Evolutionary conservation across 1,140 invertebrate genomes (phyloP), one percentile per base, ranked within the genome.

Genomic region (Drosophila kikkawai): DNA sequence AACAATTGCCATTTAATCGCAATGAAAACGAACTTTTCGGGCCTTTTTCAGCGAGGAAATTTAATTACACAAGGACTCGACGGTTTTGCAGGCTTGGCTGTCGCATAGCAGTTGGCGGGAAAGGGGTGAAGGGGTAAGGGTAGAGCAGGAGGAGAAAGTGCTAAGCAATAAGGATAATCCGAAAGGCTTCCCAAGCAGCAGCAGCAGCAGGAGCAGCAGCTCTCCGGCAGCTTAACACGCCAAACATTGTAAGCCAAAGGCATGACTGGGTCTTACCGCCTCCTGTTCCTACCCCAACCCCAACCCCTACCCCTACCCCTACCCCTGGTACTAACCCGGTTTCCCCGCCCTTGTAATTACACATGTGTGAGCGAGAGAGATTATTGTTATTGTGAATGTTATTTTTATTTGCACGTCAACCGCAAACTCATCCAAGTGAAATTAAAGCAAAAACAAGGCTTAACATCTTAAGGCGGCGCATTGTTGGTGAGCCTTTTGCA

Each of bases 381-480:
- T 80, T 80, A 70, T 69, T 69, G 75, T 75, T 69, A 69, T 78
- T 86, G 59, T 79, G 80, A 73, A 68, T 87, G 68, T 83, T 84
- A 71, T 79, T 84, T 78, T 84, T 90, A 84, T 87, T 88, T 87
- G 84, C 85, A 84, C 77, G 80, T 75, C 69, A 85, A 50, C 48
- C 60, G 29, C 53, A 69, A 56, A 39, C 58, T 76, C 75, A 69
- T 64, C 75, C 63, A 53, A 58, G 64, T 44, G 55, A 88, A 90
- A 90, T 88, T 88, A 77, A 81, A 84, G 81, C 80, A 81, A 84
- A 71, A 82, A 82, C 76, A 82, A 82, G 83, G 84, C 83, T 87
- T 87, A 88, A 80, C 69, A 83, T 74, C 80, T 88, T 80, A 80
- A 88, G 77, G 80, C 77, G 50, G 75, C 79, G 64, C 64, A 83